phyloP scores from a whole-genome alignment of 1,140 invertebrate genomes.

The Venustaconcha ellipsiformis region DNA sequence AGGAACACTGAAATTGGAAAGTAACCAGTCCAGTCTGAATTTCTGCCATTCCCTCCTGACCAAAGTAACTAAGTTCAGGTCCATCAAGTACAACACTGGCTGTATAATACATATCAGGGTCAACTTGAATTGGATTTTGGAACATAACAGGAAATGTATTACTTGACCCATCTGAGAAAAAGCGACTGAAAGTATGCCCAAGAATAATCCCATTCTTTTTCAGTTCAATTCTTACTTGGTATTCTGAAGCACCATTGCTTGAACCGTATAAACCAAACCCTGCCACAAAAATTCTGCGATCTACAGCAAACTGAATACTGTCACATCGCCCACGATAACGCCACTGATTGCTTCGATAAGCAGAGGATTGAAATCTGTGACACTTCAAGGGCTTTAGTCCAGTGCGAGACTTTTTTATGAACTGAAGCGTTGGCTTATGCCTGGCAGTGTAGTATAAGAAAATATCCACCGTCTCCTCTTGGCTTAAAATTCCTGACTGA shows the following conservation, averaged over 20 bases:
- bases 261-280: conserved; percentile 91
- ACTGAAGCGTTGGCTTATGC: conserved; percentile 83
- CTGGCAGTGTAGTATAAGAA: conserved; percentile 84
- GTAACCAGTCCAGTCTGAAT: conserved; percentile 79
- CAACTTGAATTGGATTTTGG: conserved; percentile 86
- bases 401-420: conserved; percentile 83
- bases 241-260: conserved; percentile 84
- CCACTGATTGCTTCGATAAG: conserved; percentile 96
- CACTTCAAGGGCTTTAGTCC: conserved; percentile 91
- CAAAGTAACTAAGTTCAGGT: conserved; percentile 88
- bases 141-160: conserved; percentile 88
- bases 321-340: conserved; percentile 89
- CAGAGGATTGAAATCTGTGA: conserved; percentile 95
- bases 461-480: conserved; percentile 81
- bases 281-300: conserved; percentile 85
- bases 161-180: conserved; percentile 83
- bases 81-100: conserved; percentile 88
- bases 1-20: conserved; percentile 89
- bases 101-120: conserved; percentile 85
- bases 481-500: conserved; percentile 77
- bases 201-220: conserved; percentile 81
- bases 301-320: conserved; percentile 86
- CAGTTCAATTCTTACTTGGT: conserved; percentile 84
- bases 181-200: conserved; percentile 81
- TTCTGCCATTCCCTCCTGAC: conserved; percentile 81